These are phyloP conservation scores for Halisarca cf. caerulea DNA, from an alignment of 37 sponge, comb jelly and placozoan genomes.

Conservation along the genomic window DNA sequence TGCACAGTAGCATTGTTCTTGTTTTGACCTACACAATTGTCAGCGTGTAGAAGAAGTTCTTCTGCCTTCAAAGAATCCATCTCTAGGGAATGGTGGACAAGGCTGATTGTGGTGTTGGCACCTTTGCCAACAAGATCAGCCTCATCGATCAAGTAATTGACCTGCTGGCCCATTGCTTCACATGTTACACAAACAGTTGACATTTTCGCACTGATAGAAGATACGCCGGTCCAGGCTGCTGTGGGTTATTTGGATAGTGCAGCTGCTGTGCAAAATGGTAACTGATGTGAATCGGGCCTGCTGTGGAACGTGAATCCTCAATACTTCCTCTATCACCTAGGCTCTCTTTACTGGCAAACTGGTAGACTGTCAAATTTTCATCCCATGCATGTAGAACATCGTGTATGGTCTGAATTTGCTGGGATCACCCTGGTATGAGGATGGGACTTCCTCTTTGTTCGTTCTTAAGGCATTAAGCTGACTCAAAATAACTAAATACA, in stretches of 20 bases:
- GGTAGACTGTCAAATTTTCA: not conserved
- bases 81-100: not conserved
- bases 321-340: not conserved
- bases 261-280: slow-evolving; percentile 3
- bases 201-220: slow-evolving; percentile 9
- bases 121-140: slow-evolving; percentile 12
- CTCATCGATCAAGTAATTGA: slow-evolving; percentile 25
- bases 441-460: not conserved
- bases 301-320: not conserved
- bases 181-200: slow-evolving; percentile 22
- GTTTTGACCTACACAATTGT: slow-evolving; percentile 8
- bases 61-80: not conserved
- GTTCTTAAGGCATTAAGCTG: slow-evolving; percentile 5
- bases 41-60: not conserved
- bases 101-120: slow-evolving; percentile 6
- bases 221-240: slow-evolving; percentile 32
- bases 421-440: not conserved
- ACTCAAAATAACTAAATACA: not conserved
- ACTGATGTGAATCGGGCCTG: not conserved
- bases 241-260: slow-evolving; percentile 18
- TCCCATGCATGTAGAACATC: not conserved
- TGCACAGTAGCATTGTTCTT: not conserved
- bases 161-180: not conserved
- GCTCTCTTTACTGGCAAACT: not conserved
- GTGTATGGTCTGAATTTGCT: not conserved